phyloP scores from a whole-genome alignment of 2,797 vertebrate genomes.

The Buceros bicornis region DNA sequence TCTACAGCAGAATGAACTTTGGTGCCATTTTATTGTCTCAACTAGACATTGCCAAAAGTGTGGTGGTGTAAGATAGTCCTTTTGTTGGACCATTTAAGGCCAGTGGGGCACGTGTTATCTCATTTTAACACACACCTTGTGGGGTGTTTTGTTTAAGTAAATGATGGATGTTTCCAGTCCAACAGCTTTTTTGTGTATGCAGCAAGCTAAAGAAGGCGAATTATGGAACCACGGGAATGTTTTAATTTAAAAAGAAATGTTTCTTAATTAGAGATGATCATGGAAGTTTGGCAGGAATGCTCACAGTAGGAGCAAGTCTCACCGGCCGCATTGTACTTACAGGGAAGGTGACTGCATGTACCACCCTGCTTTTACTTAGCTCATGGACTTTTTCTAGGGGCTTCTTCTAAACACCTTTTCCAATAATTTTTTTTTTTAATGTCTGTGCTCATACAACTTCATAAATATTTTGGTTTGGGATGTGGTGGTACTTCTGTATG shows the following conservation, averaged over 20 bases:
- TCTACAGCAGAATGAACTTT: slow-evolving; percentile 38
- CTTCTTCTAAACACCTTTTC: background rate
- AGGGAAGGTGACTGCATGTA: background rate
- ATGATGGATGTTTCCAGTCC: slow-evolving; percentile 42
- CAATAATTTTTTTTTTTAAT: background rate
- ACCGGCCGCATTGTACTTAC: background rate
- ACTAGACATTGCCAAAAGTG: background rate
- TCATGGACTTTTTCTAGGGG: background rate
- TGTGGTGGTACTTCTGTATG: background rate
- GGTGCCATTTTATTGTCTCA: slow-evolving; percentile 40
- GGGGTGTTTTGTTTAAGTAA: slow-evolving; percentile 51
- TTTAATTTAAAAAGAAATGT: slow-evolving; percentile 53
- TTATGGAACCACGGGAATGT: slow-evolving; percentile 21
- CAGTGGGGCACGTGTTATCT: slow-evolving; percentile 36
- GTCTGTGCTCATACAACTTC: background rate
- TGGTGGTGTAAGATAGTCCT: slow-evolving; percentile 23
- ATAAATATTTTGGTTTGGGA: background rate
- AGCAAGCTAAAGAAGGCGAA: slow-evolving; percentile 30
- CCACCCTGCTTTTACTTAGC: background rate
- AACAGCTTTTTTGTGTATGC: slow-evolving; percentile 43
- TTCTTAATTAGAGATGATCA: slow-evolving; percentile 49
- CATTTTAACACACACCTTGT: slow-evolving; percentile 49
- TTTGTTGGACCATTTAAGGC: slow-evolving; percentile 49
- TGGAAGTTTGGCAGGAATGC: background rate
- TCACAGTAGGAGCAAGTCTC: background rate